Evolutionary conservation across 2,888 invertebrate genomes (phyloP).

Genomic region (Eucriotettix oculatus): DNA sequence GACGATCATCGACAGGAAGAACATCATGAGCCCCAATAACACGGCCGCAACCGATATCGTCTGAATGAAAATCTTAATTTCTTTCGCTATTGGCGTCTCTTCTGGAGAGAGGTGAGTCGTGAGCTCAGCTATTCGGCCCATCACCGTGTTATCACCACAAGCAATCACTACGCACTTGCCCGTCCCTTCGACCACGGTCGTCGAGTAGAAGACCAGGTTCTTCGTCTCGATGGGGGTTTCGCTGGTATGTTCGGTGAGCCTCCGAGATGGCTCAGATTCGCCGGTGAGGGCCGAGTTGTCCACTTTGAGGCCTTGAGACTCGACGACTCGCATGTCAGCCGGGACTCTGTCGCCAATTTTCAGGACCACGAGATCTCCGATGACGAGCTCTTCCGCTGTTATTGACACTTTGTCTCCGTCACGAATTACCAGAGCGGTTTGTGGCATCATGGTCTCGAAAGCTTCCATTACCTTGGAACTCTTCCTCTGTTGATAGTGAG

Average conservation of each 20-base stretch:
- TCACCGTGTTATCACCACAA: constrained; percentile 37
- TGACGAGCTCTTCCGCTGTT: constrained; percentile 47
- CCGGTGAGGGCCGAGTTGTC: constrained; percentile 54
- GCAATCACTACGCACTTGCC: constrained; percentile 24
- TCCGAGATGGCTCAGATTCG: constrained; percentile 44
- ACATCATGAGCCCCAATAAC: constrained; percentile 41
- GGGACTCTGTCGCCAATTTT: constrained; percentile 70
- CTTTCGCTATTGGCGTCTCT: constrained; percentile 54
- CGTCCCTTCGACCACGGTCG: constrained; percentile 29
- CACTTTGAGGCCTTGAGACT: constrained; percentile 43
- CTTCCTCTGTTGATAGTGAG: constrained; percentile 55
- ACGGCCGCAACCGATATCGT: constrained; percentile 40
- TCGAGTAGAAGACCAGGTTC: constrained; percentile 24
- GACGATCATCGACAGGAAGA: constrained; percentile 40
- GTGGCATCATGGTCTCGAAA: constrained; percentile 65
- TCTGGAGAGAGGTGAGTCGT: constrained; percentile 40
- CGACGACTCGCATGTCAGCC: constrained; percentile 63
- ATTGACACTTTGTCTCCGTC: constrained; percentile 41
- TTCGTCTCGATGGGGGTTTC: constrained; percentile 29
- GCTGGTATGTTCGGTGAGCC: constrained; percentile 27
- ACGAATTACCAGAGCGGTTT: constrained; percentile 49
- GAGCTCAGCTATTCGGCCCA: constrained; percentile 46
- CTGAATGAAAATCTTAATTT: constrained; percentile 50
- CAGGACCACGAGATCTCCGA: constrained; percentile 71
- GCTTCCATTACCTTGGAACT: constrained; percentile 70